A percentile compares a stretch with the other conserved stretches of the same genome.
Evolutionary conservation across 2,888 invertebrate species (phyloP).

Genomic region (Drosophila atripex): DNA sequence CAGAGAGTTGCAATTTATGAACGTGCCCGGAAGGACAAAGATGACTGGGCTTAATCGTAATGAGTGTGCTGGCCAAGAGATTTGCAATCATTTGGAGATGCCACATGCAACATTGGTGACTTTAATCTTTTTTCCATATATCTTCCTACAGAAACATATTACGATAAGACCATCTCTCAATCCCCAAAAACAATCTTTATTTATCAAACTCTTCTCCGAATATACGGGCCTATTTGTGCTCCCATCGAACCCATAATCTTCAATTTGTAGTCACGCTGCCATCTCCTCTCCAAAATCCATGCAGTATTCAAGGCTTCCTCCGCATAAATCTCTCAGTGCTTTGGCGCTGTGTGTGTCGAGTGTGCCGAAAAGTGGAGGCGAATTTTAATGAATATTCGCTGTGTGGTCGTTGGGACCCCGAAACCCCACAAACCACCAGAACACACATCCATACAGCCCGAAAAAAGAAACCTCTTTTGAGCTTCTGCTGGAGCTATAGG

Average conservation of each 20-base stretch:
- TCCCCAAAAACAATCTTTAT: neutral
- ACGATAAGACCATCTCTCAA: neutral
- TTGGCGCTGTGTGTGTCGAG: conserved; percentile 46
- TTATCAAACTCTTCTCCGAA: neutral
- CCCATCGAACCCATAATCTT: conserved; percentile 9
- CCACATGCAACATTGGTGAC: no score
- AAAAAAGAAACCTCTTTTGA: conserved; percentile 26
- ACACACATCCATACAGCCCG: conserved; percentile 2
- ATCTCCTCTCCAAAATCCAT: conserved; percentile 17
- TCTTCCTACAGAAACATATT: no score
- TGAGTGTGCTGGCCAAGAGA: conserved; percentile 43
- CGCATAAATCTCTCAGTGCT: conserved; percentile 45
- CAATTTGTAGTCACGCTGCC: conserved; percentile 19
- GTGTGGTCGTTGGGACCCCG: conserved; percentile 31
- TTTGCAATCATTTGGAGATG: conserved; percentile 25
- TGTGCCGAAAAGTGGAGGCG: conserved; percentile 63
- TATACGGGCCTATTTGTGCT: neutral
- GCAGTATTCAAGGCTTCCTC: conserved; percentile 14
- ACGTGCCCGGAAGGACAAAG: conserved; percentile 13
- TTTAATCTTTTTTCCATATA: no score
- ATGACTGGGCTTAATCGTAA: conserved; percentile 39
- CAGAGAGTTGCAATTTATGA: conserved; percentile 35
- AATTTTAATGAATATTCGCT: conserved; percentile 67
- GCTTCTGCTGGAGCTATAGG: conserved; percentile 12
- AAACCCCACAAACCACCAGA: conserved; percentile 25